phyloP scores from a whole-genome alignment of 1,140 invertebrate species.

The Contarinia nasturtii region DNA sequence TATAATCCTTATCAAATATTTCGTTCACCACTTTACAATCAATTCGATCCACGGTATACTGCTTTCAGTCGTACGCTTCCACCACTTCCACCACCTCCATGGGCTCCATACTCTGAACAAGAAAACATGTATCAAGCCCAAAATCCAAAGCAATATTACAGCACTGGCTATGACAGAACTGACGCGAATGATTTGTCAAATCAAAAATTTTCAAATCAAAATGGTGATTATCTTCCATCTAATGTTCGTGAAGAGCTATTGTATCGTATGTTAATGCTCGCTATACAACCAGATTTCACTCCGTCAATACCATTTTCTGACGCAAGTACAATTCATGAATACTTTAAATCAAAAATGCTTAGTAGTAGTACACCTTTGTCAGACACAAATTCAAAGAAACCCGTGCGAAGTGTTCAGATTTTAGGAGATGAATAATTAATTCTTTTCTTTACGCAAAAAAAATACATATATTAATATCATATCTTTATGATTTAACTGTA shows the following conservation, averaged over 20 bases:
- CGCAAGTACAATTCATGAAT: neutral
- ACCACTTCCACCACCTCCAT: constrained; percentile 4
- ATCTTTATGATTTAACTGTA: too few relatives aligned
- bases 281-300: constrained; percentile 39
- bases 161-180: constrained; percentile 20
- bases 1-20: constrained; percentile 3
- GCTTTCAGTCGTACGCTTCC: constrained; percentile 6
- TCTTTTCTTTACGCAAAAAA: too few relatives aligned
- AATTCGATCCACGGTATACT: constrained; percentile 10
- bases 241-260: constrained; percentile 45
- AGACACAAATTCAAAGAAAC: constrained; percentile 24
- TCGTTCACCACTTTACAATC: constrained; percentile 3
- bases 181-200: constrained; percentile 21
- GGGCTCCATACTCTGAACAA: constrained; percentile 1
- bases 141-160: constrained; percentile 18
- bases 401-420: constrained; percentile 37
- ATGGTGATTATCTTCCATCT: constrained; percentile 38
- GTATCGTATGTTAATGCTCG: constrained; percentile 45
- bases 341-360: too few relatives aligned
- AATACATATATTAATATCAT: too few relatives aligned
- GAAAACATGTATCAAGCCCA: constrained; percentile 4
- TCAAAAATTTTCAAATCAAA: constrained; percentile 26
- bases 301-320: constrained; percentile 18
- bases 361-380: constrained; percentile 24
- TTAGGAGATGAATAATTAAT: constrained; percentile 32